phyloP scores from a whole-genome alignment of 2,888 invertebrate genomes.

The Stenolophus ochropezus region DNA sequence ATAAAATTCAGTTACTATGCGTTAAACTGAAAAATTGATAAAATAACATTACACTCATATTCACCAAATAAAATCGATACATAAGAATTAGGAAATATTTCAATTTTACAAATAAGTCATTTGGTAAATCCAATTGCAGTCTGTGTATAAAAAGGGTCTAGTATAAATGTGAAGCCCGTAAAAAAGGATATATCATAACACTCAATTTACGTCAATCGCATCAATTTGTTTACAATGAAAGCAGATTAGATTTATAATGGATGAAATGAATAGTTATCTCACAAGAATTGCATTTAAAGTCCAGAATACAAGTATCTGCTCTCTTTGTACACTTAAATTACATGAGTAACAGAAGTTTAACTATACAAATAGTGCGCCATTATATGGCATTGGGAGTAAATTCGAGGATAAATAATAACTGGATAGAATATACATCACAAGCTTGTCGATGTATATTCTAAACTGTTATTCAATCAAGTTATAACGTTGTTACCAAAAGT shows the following conservation, averaged over 20 bases:
- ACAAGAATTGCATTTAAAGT: slow-evolving; percentile 56
- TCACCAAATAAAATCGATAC: slow-evolving; percentile 47
- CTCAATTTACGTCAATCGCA: slow-evolving; percentile 49
- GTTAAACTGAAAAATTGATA: slow-evolving; percentile 38
- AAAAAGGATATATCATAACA: slow-evolving; percentile 49
- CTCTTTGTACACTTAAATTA: slow-evolving; percentile 48
- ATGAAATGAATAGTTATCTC: slow-evolving; percentile 19
- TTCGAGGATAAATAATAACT: slow-evolving; percentile 38
- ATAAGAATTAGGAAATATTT: slow-evolving; percentile 76
- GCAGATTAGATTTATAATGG: slow-evolving; percentile 76
- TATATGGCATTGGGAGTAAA: slow-evolving; percentile 40
- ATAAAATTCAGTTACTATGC: slow-evolving; percentile 29
- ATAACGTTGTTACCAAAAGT: slow-evolving; percentile 43
- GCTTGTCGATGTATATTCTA: slow-evolving; percentile 36
- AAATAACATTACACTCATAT: slow-evolving; percentile 73
- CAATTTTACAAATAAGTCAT: slow-evolving; percentile 10
- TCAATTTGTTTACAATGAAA: slow-evolving; percentile 54
- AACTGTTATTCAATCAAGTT: slow-evolving; percentile 33
- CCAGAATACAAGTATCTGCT: slow-evolving; percentile 49
- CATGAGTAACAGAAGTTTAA: slow-evolving; percentile 38
- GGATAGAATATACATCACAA: slow-evolving; percentile 43
- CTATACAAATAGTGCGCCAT: slow-evolving; percentile 51
- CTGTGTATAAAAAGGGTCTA: slow-evolving; percentile 43
- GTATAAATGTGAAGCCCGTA: slow-evolving; percentile 56
- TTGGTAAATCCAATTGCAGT: slow-evolving; percentile 49